Evolutionary conservation across 2,113 vertebrate species (phyloP), one percentile per base, ranked within the genome.

Genomic region (Gorsachius goisagi): DNA sequence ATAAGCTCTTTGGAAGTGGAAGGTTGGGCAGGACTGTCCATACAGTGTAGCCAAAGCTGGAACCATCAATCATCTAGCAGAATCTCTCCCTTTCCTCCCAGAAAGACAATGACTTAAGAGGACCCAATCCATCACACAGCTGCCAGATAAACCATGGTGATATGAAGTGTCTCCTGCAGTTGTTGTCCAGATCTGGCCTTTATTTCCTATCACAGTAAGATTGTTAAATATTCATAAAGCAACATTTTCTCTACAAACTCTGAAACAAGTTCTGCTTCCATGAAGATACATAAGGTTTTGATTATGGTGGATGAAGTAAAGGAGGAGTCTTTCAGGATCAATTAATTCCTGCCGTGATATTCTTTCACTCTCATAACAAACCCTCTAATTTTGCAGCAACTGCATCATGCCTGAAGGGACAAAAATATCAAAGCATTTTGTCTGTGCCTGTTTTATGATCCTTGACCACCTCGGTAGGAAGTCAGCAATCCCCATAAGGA

Each of bases 391-490:
- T 89, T 92, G 47, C 60, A 95, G 90, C 35, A 84, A 45, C 23
- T 75, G 32, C 73, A 75, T 75, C 49, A 79, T 60, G 62, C 69
- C 73, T 67, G 55, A 86, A 88, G 69, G 80, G 58, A 75, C 19
- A 74, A 89, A 90, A 93, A 75, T 85, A 90, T 85, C 47, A 90
- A 93, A 89, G 62, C 8, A 33, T 47, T 90, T 80, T 92, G 35
- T 67, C 93, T 86, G 27, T 68, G 71, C 44, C 58, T 58, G 41
- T 39, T 89, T 69, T 62, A 62, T 53, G 28, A 67, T 74, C 56
- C 47, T 44, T 81, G 59, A 88, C 55, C 30, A 64, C 20, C 24
- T 81, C 67, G 74, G 22, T 33, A 68, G 50, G 78, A 95, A 93
- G 85, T 32, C 44, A 75, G 49, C 12, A 84, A 89, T 82, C 87